phyloP scores from a whole-genome alignment of 1,140 invertebrate species.

The Hyles euphorbiae region DNA sequence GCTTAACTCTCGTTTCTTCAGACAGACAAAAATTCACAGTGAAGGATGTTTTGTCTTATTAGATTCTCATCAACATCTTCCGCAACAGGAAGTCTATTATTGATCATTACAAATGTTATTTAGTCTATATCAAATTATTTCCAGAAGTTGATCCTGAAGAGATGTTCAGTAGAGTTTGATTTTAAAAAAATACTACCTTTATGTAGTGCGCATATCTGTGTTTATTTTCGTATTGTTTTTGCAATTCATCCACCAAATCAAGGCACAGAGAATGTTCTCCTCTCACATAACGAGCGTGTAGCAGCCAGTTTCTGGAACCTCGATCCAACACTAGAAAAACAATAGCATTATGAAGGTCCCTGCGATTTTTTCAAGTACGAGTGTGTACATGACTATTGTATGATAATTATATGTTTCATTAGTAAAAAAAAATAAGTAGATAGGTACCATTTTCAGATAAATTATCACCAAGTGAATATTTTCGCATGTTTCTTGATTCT shows the following conservation, averaged over 20 bases:
- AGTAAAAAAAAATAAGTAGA: background rate
- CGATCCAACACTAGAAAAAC: conserved; percentile 34
- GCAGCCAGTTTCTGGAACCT: conserved; percentile 53
- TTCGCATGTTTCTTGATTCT: conserved; percentile 2
- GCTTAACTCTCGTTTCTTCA: too few relatives aligned
- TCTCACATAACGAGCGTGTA: conserved; percentile 57
- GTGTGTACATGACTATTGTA: too few relatives aligned
- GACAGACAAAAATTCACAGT: too few relatives aligned
- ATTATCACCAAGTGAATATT: conserved; percentile 11
- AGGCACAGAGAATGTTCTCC: conserved; percentile 51
- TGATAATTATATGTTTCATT: too few relatives aligned
- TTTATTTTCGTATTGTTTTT: conserved; percentile 41
- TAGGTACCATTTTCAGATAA: conserved; percentile 9
- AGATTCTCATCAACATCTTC: too few relatives aligned
- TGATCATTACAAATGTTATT: too few relatives aligned
- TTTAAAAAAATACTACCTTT: conserved; percentile 37
- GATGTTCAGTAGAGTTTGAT: background rate
- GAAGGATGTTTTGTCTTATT: too few relatives aligned
- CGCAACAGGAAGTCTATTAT: too few relatives aligned
- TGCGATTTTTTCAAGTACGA: too few relatives aligned
- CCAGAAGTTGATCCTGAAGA: too few relatives aligned
- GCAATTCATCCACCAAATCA: conserved; percentile 50
- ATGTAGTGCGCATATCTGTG: conserved; percentile 62
- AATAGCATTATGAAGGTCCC: background rate
- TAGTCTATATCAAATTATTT: too few relatives aligned